These are phyloP conservation scores for Apis florea DNA, from an alignment of 1,140 invertebrate genomes.

Conservation along the genomic window DNA sequence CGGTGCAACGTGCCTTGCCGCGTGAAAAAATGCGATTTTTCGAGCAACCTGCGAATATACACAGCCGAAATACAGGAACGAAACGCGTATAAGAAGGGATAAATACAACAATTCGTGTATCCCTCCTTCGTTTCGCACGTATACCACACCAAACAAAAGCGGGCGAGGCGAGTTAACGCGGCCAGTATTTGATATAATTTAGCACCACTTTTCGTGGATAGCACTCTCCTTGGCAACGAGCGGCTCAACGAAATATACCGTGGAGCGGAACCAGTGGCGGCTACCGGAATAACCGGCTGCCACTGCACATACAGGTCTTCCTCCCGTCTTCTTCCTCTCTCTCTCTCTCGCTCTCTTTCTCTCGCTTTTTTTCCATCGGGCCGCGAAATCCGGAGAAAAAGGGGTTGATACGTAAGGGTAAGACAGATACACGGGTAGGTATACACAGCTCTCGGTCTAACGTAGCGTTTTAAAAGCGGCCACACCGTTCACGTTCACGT, in stretches of 20 bases:
- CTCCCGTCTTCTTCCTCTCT: conserved; percentile 4
- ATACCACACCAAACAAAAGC: conserved; percentile 45
- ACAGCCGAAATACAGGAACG: conserved; percentile 40
- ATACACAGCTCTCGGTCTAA: conserved; percentile 13
- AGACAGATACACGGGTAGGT: conserved; percentile 21
- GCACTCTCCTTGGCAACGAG: conserved; percentile 37
- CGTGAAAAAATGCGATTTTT: conserved; percentile 59
- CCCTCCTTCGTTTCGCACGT: conserved; percentile 48
- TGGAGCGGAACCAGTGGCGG: conserved; percentile 55
- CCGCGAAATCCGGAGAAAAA: conserved; percentile 20
- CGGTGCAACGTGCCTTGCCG: not conserved
- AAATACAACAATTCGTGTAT: not conserved
- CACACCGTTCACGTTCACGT: not conserved
- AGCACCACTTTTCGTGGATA: conserved; percentile 54
- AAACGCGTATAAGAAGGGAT: conserved; percentile 3
- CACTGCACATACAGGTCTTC: conserved; percentile 62
- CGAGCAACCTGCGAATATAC: conserved; percentile 59
- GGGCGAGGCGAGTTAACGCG: conserved; percentile 45
- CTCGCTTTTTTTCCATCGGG: not conserved
- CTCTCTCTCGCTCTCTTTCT: not conserved
- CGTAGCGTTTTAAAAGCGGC: conserved; percentile 31
- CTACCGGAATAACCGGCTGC: conserved; percentile 70
- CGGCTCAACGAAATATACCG: conserved; percentile 48
- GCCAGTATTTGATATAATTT: conserved; percentile 69
- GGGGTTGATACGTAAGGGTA: conserved; percentile 31